Conservation (phyloP, 2,113 vertebrate species). For the Physeter macrocephalus region DNA sequence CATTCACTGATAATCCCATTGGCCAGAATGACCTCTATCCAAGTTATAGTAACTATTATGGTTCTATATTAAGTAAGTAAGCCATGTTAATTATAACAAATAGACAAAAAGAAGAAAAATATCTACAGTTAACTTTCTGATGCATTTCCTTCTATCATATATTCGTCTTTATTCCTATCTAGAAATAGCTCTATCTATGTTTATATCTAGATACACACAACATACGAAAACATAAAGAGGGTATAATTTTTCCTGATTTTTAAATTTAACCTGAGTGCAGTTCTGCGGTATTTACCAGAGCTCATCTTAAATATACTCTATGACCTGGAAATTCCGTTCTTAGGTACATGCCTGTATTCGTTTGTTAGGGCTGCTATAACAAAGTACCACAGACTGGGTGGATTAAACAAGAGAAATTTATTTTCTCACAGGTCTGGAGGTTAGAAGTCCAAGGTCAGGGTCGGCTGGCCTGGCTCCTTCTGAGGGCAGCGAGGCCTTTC, state of each 20-base stretch:
- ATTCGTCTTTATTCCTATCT: neutral
- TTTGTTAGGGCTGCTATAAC: neutral
- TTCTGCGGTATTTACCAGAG: neutral
- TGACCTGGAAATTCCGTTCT: neutral
- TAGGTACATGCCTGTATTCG: no score
- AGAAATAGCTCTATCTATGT: neutral
- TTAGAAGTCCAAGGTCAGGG: neutral
- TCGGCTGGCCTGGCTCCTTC: neutral
- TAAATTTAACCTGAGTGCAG: neutral
- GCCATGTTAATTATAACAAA: neutral
- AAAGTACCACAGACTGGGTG: neutral
- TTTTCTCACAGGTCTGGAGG: neutral
- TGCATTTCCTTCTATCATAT: neutral
- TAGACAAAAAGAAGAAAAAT: neutral
- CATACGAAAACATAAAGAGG: neutral
- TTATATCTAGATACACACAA: neutral
- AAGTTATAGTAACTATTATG: neutral
- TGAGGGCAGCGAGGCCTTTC: neutral
- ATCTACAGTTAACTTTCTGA: neutral
- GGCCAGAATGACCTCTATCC: neutral
- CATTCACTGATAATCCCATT: neutral
- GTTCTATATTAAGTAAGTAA: neutral
- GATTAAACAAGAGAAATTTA: neutral
- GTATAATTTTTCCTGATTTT: neutral
- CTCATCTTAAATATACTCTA: neutral